These are phyloP conservation scores for Archaeoteleia sp. DNA, from an alignment of 2,888 invertebrate genomes.

Conservation along the genomic window DNA sequence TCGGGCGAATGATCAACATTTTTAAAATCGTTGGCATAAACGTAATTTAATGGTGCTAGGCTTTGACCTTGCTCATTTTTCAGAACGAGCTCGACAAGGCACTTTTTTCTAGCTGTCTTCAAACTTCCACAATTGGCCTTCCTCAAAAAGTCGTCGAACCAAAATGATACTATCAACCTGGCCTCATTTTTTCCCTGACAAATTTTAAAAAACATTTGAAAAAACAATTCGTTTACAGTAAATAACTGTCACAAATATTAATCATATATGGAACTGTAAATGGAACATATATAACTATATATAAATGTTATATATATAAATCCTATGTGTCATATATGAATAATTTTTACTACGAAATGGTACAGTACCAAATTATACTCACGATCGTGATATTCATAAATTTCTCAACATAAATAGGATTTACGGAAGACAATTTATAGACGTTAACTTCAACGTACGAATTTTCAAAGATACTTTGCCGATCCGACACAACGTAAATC, in stretches of 20 bases:
- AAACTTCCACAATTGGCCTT: constrained; percentile 67
- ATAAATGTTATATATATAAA: too few relatives aligned
- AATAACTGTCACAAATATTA: background rate
- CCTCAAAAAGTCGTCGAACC: constrained; percentile 67
- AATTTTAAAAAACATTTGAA: too few relatives aligned
- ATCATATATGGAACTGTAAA: too few relatives aligned
- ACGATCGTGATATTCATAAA: constrained; percentile 60
- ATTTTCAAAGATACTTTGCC: constrained; percentile 74
- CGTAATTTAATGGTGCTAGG: constrained; percentile 80
- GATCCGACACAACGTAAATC: constrained; percentile 82
- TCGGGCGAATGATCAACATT: constrained; percentile 76
- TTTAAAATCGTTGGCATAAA: constrained; percentile 80
- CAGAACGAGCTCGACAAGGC: constrained; percentile 76
- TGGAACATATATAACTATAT: too few relatives aligned
- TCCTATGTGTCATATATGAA: too few relatives aligned
- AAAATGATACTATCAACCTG: constrained; percentile 59
- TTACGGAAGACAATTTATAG: constrained; percentile 78
- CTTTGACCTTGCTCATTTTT: constrained; percentile 72
- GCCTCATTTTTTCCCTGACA: constrained; percentile 54
- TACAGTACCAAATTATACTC: constrained; percentile 52
- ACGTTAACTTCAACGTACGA: constrained; percentile 78
- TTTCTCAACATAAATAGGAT: constrained; percentile 69
- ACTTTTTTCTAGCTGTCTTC: constrained; percentile 67
- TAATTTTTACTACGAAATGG: too few relatives aligned
- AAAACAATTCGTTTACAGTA: constrained; percentile 2